phyloP scores from a whole-genome alignment of 2,113 vertebrate species.

The Euleptes europaea region DNA sequence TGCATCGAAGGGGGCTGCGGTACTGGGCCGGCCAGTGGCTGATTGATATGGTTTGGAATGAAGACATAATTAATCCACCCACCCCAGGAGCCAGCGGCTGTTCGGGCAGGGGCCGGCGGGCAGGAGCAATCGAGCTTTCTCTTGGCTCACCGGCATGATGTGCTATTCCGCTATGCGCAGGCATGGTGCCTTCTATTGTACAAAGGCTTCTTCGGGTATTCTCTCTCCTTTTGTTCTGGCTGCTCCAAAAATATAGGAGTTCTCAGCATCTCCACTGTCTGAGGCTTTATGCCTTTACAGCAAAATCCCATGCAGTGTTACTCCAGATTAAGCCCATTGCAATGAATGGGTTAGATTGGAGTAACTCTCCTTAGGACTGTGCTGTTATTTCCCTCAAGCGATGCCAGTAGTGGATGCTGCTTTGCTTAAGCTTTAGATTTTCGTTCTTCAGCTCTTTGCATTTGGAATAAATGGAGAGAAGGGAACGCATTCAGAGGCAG shows the following conservation, averaged over 20 bases:
- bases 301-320: too few species aligned
- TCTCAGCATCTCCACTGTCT: too few species aligned
- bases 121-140: conserved; percentile 38
- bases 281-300: too few species aligned
- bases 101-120: conserved; percentile 26
- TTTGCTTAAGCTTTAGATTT: neutral
- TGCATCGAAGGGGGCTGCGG: conserved; percentile 52
- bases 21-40: conserved; percentile 63
- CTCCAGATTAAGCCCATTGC: too few species aligned
- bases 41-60: conserved; percentile 81
- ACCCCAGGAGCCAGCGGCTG: conserved; percentile 11
- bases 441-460: neutral
- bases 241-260: too few species aligned
- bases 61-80: conserved; percentile 61
- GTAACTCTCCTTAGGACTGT: too few species aligned
- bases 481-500: neutral
- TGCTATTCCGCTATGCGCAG: neutral
- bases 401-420: neutral
- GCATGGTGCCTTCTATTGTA: neutral
- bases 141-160: conserved; percentile 21
- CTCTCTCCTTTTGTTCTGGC: neutral
- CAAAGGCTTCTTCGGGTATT: conserved; percentile 10
- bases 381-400: too few species aligned
- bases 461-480: neutral
- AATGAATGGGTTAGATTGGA: too few species aligned